These are phyloP conservation scores for Trichonephila clavata DNA, from an alignment of 1,140 invertebrate genomes.

Conservation along the genomic window DNA sequence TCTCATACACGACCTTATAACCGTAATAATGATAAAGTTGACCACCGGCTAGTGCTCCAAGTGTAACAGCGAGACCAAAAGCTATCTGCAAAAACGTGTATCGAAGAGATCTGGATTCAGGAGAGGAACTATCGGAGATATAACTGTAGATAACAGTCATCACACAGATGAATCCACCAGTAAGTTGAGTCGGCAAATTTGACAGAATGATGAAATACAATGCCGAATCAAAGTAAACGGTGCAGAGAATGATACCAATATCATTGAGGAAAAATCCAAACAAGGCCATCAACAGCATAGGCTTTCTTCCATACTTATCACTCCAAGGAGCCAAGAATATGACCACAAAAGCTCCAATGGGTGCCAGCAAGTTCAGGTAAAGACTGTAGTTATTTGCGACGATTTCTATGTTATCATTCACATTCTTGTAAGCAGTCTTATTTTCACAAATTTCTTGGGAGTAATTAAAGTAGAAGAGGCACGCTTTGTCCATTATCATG, in stretches of 20 bases:
- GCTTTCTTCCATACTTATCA: slow-evolving; percentile 89
- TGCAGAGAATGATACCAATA: slow-evolving; percentile 50
- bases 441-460: slow-evolving; percentile 18
- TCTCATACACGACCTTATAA: slow-evolving; percentile 1
- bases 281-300: slow-evolving; percentile 90
- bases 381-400: slow-evolving; percentile 79
- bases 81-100: slow-evolving; percentile 83
- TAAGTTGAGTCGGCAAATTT: not conserved
- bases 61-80: slow-evolving; percentile 80
- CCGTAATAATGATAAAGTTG: slow-evolving; percentile 47
- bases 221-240: slow-evolving; percentile 31
- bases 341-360: slow-evolving; percentile 80
- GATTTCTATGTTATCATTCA: slow-evolving; percentile 29
- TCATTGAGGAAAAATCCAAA: slow-evolving; percentile 88
- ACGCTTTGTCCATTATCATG: slow-evolving; percentile 71
- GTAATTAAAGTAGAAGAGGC: slow-evolving; percentile 54
- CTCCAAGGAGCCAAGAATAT: slow-evolving; percentile 83
- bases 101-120: slow-evolving; percentile 79
- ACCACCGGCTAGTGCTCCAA: slow-evolving; percentile 77
- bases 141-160: slow-evolving; percentile 65
- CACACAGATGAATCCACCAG: slow-evolving; percentile 62
- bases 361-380: slow-evolving; percentile 77
- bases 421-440: slow-evolving; percentile 65
- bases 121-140: slow-evolving; percentile 31
- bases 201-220: slow-evolving; percentile 66